A percentile compares a stretch with the other conserved stretches of the same genome.
These are phyloP conservation scores for Oostethus manadensis DNA, from an alignment of 2,113 vertebrate genomes.

Conservation along the genomic window DNA sequence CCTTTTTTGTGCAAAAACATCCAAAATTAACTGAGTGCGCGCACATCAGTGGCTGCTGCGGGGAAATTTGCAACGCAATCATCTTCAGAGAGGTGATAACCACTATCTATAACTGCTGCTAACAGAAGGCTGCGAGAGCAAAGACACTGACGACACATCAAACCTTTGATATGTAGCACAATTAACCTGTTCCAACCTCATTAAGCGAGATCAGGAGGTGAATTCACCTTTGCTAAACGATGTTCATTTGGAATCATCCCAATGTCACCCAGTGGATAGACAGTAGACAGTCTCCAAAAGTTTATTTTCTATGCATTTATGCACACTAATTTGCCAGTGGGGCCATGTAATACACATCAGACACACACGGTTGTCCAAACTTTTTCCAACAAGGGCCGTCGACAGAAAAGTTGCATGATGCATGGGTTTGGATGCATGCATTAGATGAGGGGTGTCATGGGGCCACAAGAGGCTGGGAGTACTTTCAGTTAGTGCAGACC, in stretches of 20 bases:
- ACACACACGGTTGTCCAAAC: no score
- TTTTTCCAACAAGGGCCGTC: no score
- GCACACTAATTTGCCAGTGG: background rate
- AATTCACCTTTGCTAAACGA: background rate
- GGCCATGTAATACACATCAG: slow-evolving; percentile 4
- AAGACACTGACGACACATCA: slow-evolving; percentile 1
- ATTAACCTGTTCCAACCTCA: slow-evolving; percentile 13
- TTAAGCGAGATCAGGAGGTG: slow-evolving; percentile 12
- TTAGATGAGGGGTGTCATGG: no score
- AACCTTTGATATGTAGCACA: slow-evolving; percentile 7
- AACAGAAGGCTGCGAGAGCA: slow-evolving; percentile 3
- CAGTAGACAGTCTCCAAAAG: background rate
- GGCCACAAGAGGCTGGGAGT: no score
- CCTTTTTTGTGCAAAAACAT: slow-evolving; percentile 17
- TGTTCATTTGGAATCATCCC: background rate
- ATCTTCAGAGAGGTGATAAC: slow-evolving; percentile 16
- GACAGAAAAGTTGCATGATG: no score
- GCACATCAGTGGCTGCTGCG: background rate
- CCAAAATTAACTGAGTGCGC: slow-evolving; percentile 7
- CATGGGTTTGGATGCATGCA: no score
- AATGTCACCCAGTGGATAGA: background rate
- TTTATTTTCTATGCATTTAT: background rate
- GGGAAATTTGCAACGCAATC: slow-evolving; percentile 4
- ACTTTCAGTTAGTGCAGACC: no score
- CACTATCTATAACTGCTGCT: slow-evolving; percentile 5